Percentiles rank a stretch among this genome's conserved stretches.
phyloP scores from a whole-genome alignment of 2,797 vertebrate genomes.

The Kryptopterus vitreolus region DNA sequence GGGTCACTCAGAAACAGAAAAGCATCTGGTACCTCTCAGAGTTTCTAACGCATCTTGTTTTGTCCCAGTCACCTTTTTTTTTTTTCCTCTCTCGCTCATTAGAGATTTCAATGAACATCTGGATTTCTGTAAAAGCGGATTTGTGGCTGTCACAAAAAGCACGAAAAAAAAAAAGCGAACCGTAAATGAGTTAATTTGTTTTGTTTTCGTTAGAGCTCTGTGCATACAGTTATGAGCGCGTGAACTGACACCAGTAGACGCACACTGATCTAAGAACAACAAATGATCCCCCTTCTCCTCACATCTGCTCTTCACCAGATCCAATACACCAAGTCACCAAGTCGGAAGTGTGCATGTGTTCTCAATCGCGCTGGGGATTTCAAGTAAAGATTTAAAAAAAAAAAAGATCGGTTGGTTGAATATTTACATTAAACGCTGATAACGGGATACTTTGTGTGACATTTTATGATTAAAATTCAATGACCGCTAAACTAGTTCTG shows the following conservation, averaged over 20 bases:
- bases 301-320: slow-evolving; percentile 37
- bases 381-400: too few species aligned
- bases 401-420: slow-evolving; percentile 22
- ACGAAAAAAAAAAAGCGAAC: neutral
- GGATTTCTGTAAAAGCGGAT: neutral
- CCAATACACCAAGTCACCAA: slow-evolving; percentile 40
- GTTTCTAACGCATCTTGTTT: neutral
- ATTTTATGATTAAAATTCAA: slow-evolving; percentile 55
- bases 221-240: slow-evolving; percentile 4
- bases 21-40: neutral
- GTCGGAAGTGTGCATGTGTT: slow-evolving; percentile 46
- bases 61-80: neutral
- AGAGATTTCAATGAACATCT: neutral
- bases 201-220: slow-evolving; percentile 21
- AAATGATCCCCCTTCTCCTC: slow-evolving; percentile 21
- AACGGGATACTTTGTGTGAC: slow-evolving; percentile 43
- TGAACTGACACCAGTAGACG: slow-evolving; percentile 19
- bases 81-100: too few species aligned
- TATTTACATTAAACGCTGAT: slow-evolving; percentile 56
- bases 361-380: slow-evolving; percentile 41
- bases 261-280: slow-evolving; percentile 35
- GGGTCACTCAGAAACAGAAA: neutral
- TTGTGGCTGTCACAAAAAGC: neutral
- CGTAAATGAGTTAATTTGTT: slow-evolving; percentile 42
- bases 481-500: slow-evolving; percentile 55